Percentiles rank a stretch among this genome's conserved stretches.
phyloP scores from a whole-genome alignment of 2,113 vertebrate genomes.

The Lycaon pictus region DNA sequence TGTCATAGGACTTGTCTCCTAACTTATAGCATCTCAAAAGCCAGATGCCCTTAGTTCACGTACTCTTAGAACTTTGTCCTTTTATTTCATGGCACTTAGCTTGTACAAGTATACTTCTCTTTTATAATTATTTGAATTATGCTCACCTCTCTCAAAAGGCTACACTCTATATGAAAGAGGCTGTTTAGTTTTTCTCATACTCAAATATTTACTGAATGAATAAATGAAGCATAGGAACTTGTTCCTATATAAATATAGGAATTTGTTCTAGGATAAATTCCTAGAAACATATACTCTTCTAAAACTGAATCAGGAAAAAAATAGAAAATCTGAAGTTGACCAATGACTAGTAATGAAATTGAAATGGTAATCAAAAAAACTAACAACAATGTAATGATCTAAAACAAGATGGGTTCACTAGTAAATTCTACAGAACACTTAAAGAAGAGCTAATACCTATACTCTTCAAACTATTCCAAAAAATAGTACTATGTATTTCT shows the following conservation, averaged over 20 bases:
- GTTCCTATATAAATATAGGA: too few species aligned
- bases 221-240: background rate
- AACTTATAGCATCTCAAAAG: background rate
- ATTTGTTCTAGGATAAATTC: background rate
- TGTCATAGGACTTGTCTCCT: background rate
- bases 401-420: background rate
- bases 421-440: background rate
- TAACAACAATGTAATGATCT: background rate
- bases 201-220: conserved; percentile 5
- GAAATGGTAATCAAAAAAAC: background rate
- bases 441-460: background rate
- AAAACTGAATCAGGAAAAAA: background rate
- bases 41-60: background rate
- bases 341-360: background rate
- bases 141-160: background rate
- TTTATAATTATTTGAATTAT: conserved; percentile 32
- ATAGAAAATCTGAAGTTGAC: background rate
- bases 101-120: background rate
- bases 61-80: background rate
- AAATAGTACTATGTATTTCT: background rate
- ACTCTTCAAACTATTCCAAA: background rate
- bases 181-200: background rate
- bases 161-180: background rate
- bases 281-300: background rate
- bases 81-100: background rate